Evolutionary conservation across 2,797 vertebrate genomes (phyloP).

Genomic region (Buceros bicornis): DNA sequence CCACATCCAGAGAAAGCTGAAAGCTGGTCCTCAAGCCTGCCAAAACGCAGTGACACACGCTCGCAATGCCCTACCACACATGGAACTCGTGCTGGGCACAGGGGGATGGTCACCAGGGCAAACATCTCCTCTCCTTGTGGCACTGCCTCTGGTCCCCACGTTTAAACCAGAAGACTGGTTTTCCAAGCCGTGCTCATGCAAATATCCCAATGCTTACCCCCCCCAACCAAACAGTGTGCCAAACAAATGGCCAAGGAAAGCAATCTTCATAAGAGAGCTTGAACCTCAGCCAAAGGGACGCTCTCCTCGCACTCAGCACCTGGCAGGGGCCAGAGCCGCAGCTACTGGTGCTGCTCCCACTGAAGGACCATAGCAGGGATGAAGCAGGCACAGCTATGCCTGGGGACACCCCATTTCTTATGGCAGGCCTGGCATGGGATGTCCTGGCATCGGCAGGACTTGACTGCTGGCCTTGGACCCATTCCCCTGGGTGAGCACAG

Average conservation of each 20-base stretch:
- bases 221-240: background rate
- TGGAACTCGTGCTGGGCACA: accelerated
- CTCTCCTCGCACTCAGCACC: background rate
- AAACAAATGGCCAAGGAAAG: background rate
- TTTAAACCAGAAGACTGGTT: background rate
- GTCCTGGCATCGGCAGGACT: background rate
- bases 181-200: background rate
- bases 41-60: accelerated
- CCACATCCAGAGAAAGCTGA: background rate
- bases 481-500: background rate
- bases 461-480: background rate
- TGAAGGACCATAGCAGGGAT: background rate
- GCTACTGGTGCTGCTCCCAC: background rate
- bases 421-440: background rate
- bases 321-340: background rate
- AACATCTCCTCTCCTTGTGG: background rate
- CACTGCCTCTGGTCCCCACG: background rate
- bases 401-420: background rate
- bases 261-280: background rate
- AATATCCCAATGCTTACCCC: background rate
- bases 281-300: background rate
- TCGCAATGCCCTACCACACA: accelerated
- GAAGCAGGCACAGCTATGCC: accelerated
- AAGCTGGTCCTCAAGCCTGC: background rate
- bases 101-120: background rate